These are phyloP conservation scores for Pandemis cinnamomeana DNA, from an alignment of 2,888 invertebrate genomes.

Conservation along the genomic window DNA sequence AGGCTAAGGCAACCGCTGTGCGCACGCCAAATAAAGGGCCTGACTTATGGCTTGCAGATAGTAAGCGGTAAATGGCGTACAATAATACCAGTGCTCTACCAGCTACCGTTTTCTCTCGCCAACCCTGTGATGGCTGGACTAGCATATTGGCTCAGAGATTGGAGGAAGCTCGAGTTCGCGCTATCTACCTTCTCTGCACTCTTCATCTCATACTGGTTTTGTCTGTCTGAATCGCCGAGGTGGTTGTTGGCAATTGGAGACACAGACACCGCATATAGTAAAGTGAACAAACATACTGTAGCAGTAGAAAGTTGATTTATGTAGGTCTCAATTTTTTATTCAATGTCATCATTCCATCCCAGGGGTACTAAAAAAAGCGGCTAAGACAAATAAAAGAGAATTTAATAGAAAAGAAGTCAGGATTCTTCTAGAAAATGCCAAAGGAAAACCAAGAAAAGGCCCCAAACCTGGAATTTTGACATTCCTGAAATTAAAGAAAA, in stretches of 20 bases:
- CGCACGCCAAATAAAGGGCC: not conserved
- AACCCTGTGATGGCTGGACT: constrained; percentile 83
- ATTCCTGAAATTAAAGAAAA: constrained; percentile 78
- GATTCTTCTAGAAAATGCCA: constrained; percentile 48
- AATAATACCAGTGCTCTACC: constrained; percentile 85
- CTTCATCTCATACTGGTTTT: constrained; percentile 77
- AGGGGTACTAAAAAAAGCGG: constrained; percentile 65
- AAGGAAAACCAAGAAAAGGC: constrained; percentile 45
- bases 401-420: constrained; percentile 52
- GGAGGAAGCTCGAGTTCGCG: constrained; percentile 85
- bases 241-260: constrained; percentile 85
- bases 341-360: constrained; percentile 44
- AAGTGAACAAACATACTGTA: constrained; percentile 3
- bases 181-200: constrained; percentile 81
- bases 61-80: constrained; percentile 86
- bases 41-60: constrained; percentile 57
- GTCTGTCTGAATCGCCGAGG: constrained; percentile 86
- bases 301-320: not conserved
- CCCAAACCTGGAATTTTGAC: constrained; percentile 64
- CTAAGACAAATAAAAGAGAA: constrained; percentile 59
- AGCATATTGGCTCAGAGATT: constrained; percentile 85
- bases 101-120: constrained; percentile 86
- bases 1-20: too few species aligned
- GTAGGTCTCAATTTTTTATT: constrained; percentile 15
- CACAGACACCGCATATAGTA: constrained; percentile 77